Evolutionary conservation across 2,113 vertebrate genomes (phyloP), one percentile per base, ranked within the genome.

Genomic region (Egretta garzetta): DNA sequence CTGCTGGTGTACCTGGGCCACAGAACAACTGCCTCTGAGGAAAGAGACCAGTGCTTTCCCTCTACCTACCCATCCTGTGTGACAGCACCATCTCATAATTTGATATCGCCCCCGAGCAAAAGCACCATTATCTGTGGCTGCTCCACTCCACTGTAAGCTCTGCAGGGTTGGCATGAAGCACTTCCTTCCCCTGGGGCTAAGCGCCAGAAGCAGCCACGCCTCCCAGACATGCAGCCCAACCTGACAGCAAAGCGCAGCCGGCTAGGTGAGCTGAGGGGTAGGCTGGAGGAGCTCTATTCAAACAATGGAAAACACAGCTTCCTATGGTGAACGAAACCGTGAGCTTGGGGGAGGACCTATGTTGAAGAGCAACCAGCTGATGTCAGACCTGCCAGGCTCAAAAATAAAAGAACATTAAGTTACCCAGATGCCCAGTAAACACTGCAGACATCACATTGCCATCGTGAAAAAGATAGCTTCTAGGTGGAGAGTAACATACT

Each of bases 81-180:
- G 35, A 49, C 41, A 84, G 53, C 63, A 83, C 5, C 9, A 33
- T 39, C 15, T 77, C 28, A 80, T 21, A 16, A 41, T 19, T 21
- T 60, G 19, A 3, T 22, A 35, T 1, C 1, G 1, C 3, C 43
- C 32, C 32, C 3, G 1, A 16, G 66, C 5, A 1, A 32, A 77
- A 75, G 49, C 9, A 14, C 27, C 73, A 14, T 28, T 35, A 62
- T 9, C n/a, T 1, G 1, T 1, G 2, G 13, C 56, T 71, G 37
- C 21, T 80, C 21, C 35, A 55, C 24, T 53, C 21, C 9, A 6
- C 52, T 58, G 13, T 30, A 66, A 82, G 9, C 15, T 58, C 58
- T 35, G 14, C 62, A 67, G 27, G 24, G 39, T 16, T 56, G 33
- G 33, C 47, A 52, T 1, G 7, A 75, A 93, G 33, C 43, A 55